Conservation (phyloP, 30 jellyfish, hydroid and myxozoan species). For the Calvadosia cruxmelitensis region DNA sequence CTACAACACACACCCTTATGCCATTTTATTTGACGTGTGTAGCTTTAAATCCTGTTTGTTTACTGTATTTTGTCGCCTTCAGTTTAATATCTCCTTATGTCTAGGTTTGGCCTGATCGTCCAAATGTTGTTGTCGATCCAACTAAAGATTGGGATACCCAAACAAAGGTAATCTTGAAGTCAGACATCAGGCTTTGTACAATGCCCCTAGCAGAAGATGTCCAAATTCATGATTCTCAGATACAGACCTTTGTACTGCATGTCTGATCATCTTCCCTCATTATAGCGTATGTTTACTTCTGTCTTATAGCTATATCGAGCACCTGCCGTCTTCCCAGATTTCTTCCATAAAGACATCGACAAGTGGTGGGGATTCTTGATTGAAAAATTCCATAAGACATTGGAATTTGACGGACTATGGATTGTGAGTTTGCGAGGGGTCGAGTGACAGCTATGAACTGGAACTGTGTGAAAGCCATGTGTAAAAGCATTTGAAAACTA, state of each 20-base stretch:
- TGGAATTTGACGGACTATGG: constrained; percentile 94
- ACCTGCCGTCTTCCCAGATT: constrained; percentile 85
- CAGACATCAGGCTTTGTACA: constrained; percentile 20
- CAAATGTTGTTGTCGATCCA: constrained; percentile 49
- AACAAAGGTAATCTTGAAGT: constrained; percentile 47
- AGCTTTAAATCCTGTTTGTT: background rate
- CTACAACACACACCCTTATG: no score
- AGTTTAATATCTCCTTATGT: background rate
- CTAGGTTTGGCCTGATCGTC: constrained; percentile 92
- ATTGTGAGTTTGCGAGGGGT: no score
- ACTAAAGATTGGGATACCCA: constrained; percentile 61
- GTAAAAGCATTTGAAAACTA: no score
- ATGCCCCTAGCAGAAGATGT: constrained; percentile 11
- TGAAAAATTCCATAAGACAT: constrained; percentile 38
- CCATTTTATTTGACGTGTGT: no score
- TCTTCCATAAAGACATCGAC: constrained; percentile 59
- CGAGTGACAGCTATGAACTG: no score
- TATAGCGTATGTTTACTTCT: background rate
- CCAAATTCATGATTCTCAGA: no score
- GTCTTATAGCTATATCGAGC: constrained; percentile 58
- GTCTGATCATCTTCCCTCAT: background rate
- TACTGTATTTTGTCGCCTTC: background rate
- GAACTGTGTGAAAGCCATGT: no score
- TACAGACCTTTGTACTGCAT: background rate
- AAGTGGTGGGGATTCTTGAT: constrained; percentile 53